phyloP scores from a whole-genome alignment of 2,797 vertebrate species.

The Pteropus rufus region DNA sequence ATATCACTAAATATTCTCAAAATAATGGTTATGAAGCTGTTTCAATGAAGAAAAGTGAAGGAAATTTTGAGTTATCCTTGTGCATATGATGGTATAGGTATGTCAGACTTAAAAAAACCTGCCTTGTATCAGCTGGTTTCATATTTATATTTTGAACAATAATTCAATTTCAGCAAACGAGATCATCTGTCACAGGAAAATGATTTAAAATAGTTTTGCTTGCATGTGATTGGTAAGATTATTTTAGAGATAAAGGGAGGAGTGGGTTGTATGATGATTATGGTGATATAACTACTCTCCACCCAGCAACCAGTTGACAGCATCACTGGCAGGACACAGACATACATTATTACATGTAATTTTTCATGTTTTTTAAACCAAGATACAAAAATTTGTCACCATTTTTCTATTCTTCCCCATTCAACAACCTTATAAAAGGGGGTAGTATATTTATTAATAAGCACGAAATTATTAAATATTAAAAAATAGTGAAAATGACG shows the following conservation, averaged over 20 bases:
- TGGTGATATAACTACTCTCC: not conserved
- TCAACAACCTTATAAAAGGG: not conserved
- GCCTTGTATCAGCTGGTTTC: not conserved
- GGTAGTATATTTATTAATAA: not conserved
- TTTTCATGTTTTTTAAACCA: not conserved
- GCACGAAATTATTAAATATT: not conserved
- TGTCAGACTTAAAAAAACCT: not conserved
- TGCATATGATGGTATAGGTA: not conserved
- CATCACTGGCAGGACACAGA: not conserved
- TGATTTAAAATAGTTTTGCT: constrained; percentile 33
- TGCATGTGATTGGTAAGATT: not conserved
- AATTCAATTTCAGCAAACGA: constrained; percentile 34
- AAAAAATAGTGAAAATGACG: not conserved
- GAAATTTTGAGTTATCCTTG: not conserved
- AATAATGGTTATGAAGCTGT: not conserved
- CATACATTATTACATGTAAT: not conserved
- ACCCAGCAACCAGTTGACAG: not conserved
- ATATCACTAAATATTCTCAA: not conserved
- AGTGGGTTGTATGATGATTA: not conserved
- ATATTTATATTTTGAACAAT: constrained; percentile 49
- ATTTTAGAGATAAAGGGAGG: not conserved
- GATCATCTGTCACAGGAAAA: constrained; percentile 24
- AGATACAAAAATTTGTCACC: not conserved
- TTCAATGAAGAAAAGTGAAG: constrained; percentile 20
- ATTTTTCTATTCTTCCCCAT: not conserved